Evolutionary conservation across 2,797 vertebrate species (phyloP).

Genomic region (Xenopus petersii): DNA sequence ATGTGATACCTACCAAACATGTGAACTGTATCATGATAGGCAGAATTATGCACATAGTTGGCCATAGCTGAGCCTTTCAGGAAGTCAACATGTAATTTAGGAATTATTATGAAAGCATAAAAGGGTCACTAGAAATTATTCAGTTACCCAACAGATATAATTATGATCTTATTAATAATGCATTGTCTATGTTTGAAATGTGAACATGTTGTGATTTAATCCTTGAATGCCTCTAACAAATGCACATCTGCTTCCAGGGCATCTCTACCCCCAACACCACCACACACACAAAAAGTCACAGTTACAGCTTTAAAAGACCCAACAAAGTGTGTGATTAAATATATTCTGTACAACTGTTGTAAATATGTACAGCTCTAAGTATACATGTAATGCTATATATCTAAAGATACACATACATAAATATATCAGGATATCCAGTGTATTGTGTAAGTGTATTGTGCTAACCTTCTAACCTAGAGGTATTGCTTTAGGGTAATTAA

Average conservation of each 20-base stretch:
- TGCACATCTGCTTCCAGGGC: not conserved
- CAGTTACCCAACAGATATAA: constrained; percentile 8
- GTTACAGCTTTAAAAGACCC: too few relatives aligned
- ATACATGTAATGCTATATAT: too few relatives aligned
- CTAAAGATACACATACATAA: too few relatives aligned
- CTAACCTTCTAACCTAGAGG: too few relatives aligned
- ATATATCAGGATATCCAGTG: too few relatives aligned
- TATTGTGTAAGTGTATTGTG: too few relatives aligned
- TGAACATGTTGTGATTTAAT: constrained; percentile 9
- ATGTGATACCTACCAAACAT: not conserved
- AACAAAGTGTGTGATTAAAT: too few relatives aligned
- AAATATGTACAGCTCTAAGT: too few relatives aligned
- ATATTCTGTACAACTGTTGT: too few relatives aligned
- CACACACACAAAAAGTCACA: too few relatives aligned
- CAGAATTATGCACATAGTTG: not conserved
- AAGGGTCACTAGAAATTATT: not conserved
- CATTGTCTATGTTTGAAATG: not conserved
- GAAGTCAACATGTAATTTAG: not conserved
- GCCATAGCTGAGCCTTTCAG: not conserved
- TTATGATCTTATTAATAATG: constrained; percentile 10
- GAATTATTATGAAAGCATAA: not conserved
- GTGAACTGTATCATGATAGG: not conserved
- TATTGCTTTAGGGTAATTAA: too few relatives aligned
- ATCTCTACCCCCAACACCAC: too few relatives aligned
- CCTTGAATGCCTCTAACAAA: constrained; percentile 5